Percentiles rank a stretch among this genome's conserved stretches.
Conservation (phyloP, 2,797 vertebrate species). For the Anomalospiza imberbis region DNA sequence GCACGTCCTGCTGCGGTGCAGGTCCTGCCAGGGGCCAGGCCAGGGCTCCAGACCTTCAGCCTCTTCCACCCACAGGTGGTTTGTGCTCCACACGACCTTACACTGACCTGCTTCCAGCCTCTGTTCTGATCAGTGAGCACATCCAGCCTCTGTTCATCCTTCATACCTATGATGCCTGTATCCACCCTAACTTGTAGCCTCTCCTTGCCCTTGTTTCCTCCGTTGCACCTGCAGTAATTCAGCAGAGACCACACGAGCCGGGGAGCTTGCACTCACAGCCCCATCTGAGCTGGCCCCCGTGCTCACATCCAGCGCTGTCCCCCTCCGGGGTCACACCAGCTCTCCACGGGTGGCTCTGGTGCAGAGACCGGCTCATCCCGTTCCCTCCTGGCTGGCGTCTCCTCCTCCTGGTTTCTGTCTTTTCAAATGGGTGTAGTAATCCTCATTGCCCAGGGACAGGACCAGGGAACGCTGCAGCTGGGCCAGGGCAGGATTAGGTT, state of each 20-base stretch:
- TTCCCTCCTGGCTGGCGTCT: not conserved
- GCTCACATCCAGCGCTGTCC: not conserved
- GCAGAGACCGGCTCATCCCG: accelerated
- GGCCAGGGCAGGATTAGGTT: not conserved
- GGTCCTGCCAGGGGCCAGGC: not conserved
- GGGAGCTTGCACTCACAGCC: not conserved
- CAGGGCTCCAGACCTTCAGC: not conserved
- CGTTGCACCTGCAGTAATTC: not conserved
- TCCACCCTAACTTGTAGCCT: not conserved
- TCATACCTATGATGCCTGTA: not conserved
- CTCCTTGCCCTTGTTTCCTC: not conserved
- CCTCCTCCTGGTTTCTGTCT: not conserved
- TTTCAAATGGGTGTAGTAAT: not conserved
- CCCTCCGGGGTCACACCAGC: not conserved
- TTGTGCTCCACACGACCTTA: not conserved
- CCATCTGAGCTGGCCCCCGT: accelerated
- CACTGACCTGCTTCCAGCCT: not conserved
- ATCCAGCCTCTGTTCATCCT: not conserved
- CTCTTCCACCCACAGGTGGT: not conserved
- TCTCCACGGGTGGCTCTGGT: not conserved
- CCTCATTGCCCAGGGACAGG: not conserved
- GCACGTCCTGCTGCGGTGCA: accelerated
- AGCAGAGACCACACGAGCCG: not conserved
- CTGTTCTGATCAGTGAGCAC: not conserved
- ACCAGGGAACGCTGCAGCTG: not conserved